Percentiles rank a stretch among this genome's conserved stretches.
Evolutionary conservation across 2,113 vertebrate species (phyloP).

Genomic region (Hymenochirus boettgeri): DNA sequence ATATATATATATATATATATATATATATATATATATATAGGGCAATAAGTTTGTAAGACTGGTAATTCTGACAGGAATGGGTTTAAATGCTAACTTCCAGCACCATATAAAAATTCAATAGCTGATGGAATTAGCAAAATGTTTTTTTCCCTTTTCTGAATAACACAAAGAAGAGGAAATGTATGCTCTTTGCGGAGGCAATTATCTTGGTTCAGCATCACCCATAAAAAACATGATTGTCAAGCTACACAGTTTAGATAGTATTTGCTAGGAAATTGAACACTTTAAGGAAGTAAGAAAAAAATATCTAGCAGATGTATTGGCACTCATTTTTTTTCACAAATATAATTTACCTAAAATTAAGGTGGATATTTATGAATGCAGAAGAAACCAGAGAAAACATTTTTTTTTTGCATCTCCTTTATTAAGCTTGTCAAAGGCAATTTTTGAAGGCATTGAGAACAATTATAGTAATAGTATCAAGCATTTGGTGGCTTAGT

Average conservation of each 20-base stretch:
- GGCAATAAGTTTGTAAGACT: background rate
- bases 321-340: slow-evolving; percentile 4
- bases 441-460: background rate
- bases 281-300: slow-evolving; percentile 11
- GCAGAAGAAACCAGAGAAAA: slow-evolving; percentile 1
- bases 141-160: slow-evolving; percentile 11
- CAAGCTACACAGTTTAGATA: slow-evolving; percentile 23
- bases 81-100: slow-evolving; percentile 15
- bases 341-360: slow-evolving; percentile 5
- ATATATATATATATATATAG: background rate
- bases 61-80: background rate
- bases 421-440: slow-evolving; percentile 8
- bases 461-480: too few relatives aligned
- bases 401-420: background rate
- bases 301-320: slow-evolving; percentile 19
- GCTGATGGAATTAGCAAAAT: slow-evolving; percentile 27
- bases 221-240: slow-evolving; percentile 28
- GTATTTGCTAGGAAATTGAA: slow-evolving; percentile 29
- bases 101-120: slow-evolving; percentile 17
- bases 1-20: background rate
- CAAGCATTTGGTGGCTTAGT: too few relatives aligned
- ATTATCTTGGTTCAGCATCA: slow-evolving; percentile 28
- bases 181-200: slow-evolving; percentile 12
- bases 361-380: slow-evolving; percentile 11
- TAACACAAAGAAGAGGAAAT: slow-evolving; percentile 5